Evolutionary conservation across 1,140 invertebrate genomes (phyloP), one percentile per base, ranked within the genome.

Genomic region (Sarcophaga bullata): DNA sequence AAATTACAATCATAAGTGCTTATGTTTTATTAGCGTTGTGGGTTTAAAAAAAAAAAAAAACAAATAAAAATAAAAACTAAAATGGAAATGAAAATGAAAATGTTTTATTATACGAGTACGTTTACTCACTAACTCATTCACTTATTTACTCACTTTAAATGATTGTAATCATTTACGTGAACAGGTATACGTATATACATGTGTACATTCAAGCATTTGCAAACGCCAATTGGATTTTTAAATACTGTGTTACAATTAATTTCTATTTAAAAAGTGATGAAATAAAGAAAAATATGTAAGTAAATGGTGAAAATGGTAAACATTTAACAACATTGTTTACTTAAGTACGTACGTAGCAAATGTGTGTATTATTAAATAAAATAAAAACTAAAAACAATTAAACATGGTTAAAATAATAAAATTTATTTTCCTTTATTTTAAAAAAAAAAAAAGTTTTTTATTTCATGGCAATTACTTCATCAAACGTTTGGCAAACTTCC

Each of bases 241-340:
- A 58, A 58, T 58, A 58, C 13, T 58, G 54, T 58, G 54, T 58
- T 58, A 58, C n/a, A 58, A 58, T 58, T 58, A 58, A 58, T 58
- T 58, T 58, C 54, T 58, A 58, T 58, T n/a, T 58, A 58, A 58
- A 37, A n/a, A n/a, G 54, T 58, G 54, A 58, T 58, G 54, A 58
- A 58, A 58, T 58, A 6, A n/a, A 58, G 7, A 58, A 52, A 58
- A 58, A 58, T 58, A n/a, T n/a, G n/a, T n/a, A 58, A 58, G n/a
- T n/a, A 37, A 37, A 4, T 37, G 25, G 25, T 37, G 25, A 37
- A 37, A 58, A 11, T 9, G 13, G 13, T 58, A 58, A 58, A 15
- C n/a, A 58, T n/a, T n/a, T 13, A n/a, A n/a, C 7, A 58, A n/a
- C 54, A 7, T 58, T 37, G 25, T 37, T 37, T 37, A n/a, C 54